A percentile compares a stretch with the other conserved stretches of the same genome.
Evolutionary conservation across 2,888 invertebrate genomes (phyloP).

Genomic region (Plagodis pulveraria): DNA sequence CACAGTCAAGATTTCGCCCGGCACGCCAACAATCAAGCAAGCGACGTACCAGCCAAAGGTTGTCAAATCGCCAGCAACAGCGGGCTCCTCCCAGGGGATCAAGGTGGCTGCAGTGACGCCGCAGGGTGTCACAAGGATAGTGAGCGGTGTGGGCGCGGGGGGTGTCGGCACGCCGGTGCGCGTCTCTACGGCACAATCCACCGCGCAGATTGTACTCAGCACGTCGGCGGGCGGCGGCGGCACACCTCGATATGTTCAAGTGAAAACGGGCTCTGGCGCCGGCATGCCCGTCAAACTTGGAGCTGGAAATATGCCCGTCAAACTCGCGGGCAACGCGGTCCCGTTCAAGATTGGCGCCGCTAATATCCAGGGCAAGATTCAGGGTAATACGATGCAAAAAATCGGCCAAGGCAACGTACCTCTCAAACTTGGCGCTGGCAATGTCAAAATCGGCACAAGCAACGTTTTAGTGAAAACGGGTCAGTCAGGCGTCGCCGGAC

Average conservation of each 20-base stretch:
- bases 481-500: conserved; percentile 63
- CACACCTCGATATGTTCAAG: conserved; percentile 74
- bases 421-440: conserved; percentile 73
- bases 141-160: conserved; percentile 70
- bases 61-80: conserved; percentile 61
- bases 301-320: conserved; percentile 69
- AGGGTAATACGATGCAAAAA: conserved; percentile 68
- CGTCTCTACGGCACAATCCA: conserved; percentile 70
- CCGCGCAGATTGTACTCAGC: conserved; percentile 69
- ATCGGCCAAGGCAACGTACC: conserved; percentile 63
- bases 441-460: conserved; percentile 77
- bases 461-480: conserved; percentile 76
- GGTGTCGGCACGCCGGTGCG: conserved; percentile 70
- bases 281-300: conserved; percentile 72
- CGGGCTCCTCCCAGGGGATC: conserved; percentile 72
- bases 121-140: conserved; percentile 74
- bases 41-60: conserved; percentile 65
- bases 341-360: conserved; percentile 75
- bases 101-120: conserved; percentile 76
- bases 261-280: conserved; percentile 70
- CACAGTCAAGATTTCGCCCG: conserved; percentile 70
- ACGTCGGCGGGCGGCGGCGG: conserved; percentile 59
- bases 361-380: conserved; percentile 71
- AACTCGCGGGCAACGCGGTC: conserved; percentile 66
- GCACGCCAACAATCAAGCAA: conserved; percentile 69